phyloP scores from a whole-genome alignment of 2,888 invertebrate species.

The Torymus texanus region DNA sequence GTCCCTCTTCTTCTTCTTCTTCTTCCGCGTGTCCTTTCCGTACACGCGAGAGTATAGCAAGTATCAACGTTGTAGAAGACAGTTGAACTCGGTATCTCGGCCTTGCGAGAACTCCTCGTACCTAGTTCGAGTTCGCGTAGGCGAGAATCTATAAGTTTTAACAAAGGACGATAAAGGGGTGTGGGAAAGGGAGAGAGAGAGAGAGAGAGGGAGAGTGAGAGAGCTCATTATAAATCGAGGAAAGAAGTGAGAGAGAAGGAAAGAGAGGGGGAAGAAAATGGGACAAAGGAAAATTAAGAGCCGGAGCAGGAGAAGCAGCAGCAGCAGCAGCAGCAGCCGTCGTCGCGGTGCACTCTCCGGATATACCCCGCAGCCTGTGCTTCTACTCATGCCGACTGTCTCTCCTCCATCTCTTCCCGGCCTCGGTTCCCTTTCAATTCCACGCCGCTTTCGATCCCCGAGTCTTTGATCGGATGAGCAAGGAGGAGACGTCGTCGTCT shows the following conservation, averaged over 20 bases:
- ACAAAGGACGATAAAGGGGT: slow-evolving; percentile 13
- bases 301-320: too few relatives aligned
- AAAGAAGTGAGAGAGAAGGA: background rate
- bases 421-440: slow-evolving; percentile 47
- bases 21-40: slow-evolving; percentile 11
- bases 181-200: slow-evolving; percentile 1
- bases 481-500: background rate
- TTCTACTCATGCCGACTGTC: too few relatives aligned
- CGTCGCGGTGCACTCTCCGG: background rate
- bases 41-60: slow-evolving; percentile 19
- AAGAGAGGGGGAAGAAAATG: slow-evolving; percentile 11
- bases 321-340: too few relatives aligned
- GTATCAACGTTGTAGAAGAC: background rate
- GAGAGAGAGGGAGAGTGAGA: slow-evolving; percentile 17
- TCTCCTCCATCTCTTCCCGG: background rate
- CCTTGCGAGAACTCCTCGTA: too few relatives aligned
- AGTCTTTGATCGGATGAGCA: slow-evolving; percentile 51
- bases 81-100: background rate
- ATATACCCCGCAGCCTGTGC: slow-evolving; percentile 27
- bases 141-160: slow-evolving; percentile 1
- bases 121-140: too few relatives aligned
- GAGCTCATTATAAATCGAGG: slow-evolving; percentile 51
- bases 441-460: slow-evolving; percentile 34
- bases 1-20: background rate
- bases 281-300: slow-evolving; percentile 55